Base-by-base conservation (phyloP, 2,888 invertebrate species). In the Drosophila robusta region DNA sequence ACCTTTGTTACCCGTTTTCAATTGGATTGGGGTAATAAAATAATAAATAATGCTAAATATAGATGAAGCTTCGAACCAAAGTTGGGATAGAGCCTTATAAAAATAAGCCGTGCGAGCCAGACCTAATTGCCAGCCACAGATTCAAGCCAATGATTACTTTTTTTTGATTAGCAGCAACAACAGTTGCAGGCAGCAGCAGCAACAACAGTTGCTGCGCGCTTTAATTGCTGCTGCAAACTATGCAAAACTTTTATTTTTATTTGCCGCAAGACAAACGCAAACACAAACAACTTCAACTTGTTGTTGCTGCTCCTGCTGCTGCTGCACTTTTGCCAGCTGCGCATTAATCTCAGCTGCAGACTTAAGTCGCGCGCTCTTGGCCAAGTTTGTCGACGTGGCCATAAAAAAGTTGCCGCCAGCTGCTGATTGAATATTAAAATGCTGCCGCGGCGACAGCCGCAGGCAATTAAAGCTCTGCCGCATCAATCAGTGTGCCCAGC, bases 351-450 rank as follows among this genome's bases (percentile, higher is more conserved):
- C 74, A 64, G 73, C 70, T 58, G 56, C 32, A 68, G 75, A 77
- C 47, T 61, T 56, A 57, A 70, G 60, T 49, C 16, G 56, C 32
- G 47, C 57, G 11, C 9, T 42, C 55, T 69, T 70, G 63, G 50
- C 64, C 63, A 73, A 80, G 76, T 71, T 65, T 65, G 51, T 44
- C 51, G 56, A 41, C 51, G 34, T 62, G 70, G 75, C 79, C 75
- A 77, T 67, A 66, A 75, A 70, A 67, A 77, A 83, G 51, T 74
- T 69, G 41, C 41, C 58, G 70, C 70, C 79, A 83, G 87, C 87
- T 83, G 83, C 70, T 88, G 83, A 84, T 84, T 84, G 83, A 84
- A 88, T 82, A 87, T 82, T 82, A 85, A 81, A 87, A 87, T 68
- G 72, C 75, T 69, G 74, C 70, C 72, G 58, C 63, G 38, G 39